These are phyloP conservation scores for Drosophila meridionalis DNA, from an alignment of 2,888 invertebrate species.

Conservation along the genomic window DNA sequence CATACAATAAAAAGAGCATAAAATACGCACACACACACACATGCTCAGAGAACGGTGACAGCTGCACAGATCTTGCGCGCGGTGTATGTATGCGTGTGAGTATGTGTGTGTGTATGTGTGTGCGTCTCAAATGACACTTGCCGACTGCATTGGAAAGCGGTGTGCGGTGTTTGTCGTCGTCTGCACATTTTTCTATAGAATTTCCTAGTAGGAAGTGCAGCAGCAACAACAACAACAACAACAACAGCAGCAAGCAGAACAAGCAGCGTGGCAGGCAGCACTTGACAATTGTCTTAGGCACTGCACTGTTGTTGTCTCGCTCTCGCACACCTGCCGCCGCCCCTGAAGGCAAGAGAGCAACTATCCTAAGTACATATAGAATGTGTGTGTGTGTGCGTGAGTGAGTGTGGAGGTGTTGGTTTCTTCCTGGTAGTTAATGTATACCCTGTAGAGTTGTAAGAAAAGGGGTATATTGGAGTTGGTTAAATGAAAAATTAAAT, in stretches of 20 bases:
- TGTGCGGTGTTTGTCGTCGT: conserved; percentile 17
- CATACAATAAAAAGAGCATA: conserved; percentile 67
- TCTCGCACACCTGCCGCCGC: conserved; percentile 61
- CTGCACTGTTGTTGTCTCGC: conserved; percentile 46
- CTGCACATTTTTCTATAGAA: conserved; percentile 70
- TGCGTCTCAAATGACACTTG: conserved; percentile 78
- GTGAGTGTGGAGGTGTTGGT: conserved; percentile 30
- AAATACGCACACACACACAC: conserved; percentile 44
- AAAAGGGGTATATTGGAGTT: not conserved
- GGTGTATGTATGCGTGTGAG: not conserved
- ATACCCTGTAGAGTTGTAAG: not conserved
- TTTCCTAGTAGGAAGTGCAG: conserved; percentile 78
- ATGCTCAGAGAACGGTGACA: conserved; percentile 38
- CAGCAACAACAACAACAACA: conserved; percentile 28
- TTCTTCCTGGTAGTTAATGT: conserved; percentile 35
- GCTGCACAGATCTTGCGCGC: conserved; percentile 44
- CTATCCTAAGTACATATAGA: conserved; percentile 4
- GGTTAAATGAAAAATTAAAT: not conserved
- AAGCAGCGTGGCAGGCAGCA: conserved; percentile 41
- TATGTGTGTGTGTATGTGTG: conserved; percentile 38
- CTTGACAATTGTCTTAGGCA: conserved; percentile 65
- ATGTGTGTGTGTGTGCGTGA: not conserved
- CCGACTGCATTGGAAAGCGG: conserved; percentile 46
- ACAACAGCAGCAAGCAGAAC: conserved; percentile 12
- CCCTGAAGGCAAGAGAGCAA: conserved; percentile 22